Evolutionary conservation across 2,113 vertebrate genomes (phyloP), one percentile per base, ranked within the genome.

Genomic region (Hippocampus mohnikei): DNA sequence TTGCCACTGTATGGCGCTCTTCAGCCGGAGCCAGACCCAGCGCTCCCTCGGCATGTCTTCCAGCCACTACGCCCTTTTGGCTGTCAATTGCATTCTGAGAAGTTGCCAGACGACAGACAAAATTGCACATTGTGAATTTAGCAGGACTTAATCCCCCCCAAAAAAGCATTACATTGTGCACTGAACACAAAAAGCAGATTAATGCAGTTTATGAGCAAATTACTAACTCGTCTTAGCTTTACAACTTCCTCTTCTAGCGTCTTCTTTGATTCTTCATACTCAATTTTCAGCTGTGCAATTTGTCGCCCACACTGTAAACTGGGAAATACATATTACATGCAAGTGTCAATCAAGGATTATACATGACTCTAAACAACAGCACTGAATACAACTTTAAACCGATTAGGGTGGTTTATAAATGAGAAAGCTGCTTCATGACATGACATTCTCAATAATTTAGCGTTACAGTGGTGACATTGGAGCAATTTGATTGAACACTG

Each of bases 291-390:
- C 72, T 98, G 95, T 77, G 94, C 93, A 73, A 98, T 96, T 87
- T 98, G 96, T 44, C 94, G 95, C 66, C 94, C 94, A 87, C 97
- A 98, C 93, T 98, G 96, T 90, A 96, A 94, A 88, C 97, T 99
- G 88, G 64, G 20, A 83, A 85, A 89, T 42, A 85, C 8, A 93
- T 67, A 83, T 5, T 53, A 8, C 27, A 20, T 1, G 0, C 53
- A 11, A 73, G 8, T 77, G 53, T 58, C 33, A 75, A 21, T 16
- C 40, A 23, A 42, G 25, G 23, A 44, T 63, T 12, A 42, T 29
- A 33, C 13, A 59, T 59, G 13, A 63, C 2, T 10, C 10, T 55
- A 25, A 13, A 27, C 5, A 56, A 56, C 23, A 25, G 20, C 50
- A 56, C 27, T 27, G 23, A 56, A 56, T 25, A 58, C 1, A 25